Evolutionary conservation across 2,113 vertebrate genomes (phyloP), one percentile per base, ranked within the genome.

Genomic region (Neotragus moschatus): DNA sequence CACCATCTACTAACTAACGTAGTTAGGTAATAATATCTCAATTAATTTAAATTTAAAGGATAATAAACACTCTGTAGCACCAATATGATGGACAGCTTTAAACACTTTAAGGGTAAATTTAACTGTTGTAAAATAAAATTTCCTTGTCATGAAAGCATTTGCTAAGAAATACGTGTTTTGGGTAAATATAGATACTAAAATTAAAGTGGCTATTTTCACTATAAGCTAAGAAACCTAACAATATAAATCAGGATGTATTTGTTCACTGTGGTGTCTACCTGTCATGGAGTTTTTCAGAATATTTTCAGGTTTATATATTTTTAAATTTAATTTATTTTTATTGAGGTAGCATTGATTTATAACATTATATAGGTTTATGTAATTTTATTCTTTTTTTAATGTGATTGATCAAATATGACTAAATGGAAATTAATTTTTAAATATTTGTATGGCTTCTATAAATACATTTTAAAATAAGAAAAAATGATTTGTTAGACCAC

Each of bases 361-460:
- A 81, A 53, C 47, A n/a, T 51, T n/a, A n/a, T 53, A n/a, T 51
- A 81, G 49, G 49, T 53, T 81, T 81, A 81, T n/a, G 14, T 81
- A 75, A 77, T 92, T 89, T 47, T 86, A 77, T 45, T 84, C 23
- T 87, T 89, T 66, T 92, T 89, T 28, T 17, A 94, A 45, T 92
- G 11, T 96, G 70, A 85, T 81, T 82, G 94, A 61, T 92, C 63
- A 63, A 61, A 23, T 75, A 3, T 92, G 17, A 28, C 43, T 91
- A 43, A 80, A 58, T 86, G 8, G 89, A 89, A 89, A 75, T 96
- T 75, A 81, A 75, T 47, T 94, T 94, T 79, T 92, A 61, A 95
- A 19, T 97, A 61, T 92, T 89, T 88, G 7, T 86, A 26, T 94
- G 28, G 28, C 28, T 96, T 93, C 39, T 87, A 60, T 66, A 90